phyloP scores from a whole-genome alignment of 2,113 vertebrate species.

The Lates calcarifer region DNA sequence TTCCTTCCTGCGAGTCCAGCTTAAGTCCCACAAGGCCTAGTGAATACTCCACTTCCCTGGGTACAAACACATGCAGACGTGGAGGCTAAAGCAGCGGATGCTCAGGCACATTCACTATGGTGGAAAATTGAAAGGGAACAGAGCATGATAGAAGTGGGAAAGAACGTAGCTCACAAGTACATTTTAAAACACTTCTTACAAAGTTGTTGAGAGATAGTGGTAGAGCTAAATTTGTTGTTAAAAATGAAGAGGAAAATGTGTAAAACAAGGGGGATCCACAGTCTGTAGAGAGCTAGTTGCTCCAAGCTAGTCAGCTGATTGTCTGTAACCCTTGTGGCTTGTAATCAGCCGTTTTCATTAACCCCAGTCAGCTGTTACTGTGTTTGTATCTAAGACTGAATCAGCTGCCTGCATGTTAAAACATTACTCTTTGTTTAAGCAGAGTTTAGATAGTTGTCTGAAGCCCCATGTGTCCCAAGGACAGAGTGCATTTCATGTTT shows the following conservation, averaged over 20 bases:
- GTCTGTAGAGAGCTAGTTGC: slow-evolving; percentile 18
- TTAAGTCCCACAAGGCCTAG: slow-evolving; percentile 54
- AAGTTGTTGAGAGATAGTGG: neutral
- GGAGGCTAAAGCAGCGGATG: slow-evolving; percentile 34
- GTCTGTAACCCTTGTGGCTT: slow-evolving; percentile 39
- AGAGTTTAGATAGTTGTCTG: slow-evolving; percentile 39
- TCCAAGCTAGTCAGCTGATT: slow-evolving; percentile 62
- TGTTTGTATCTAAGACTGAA: slow-evolving; percentile 34
- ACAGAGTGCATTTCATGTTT: slow-evolving; percentile 62
- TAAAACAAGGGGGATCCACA: neutral
- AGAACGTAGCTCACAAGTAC: neutral
- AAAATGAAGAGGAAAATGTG: neutral
- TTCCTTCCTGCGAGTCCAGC: slow-evolving; percentile 81
- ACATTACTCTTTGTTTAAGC: slow-evolving; percentile 48
- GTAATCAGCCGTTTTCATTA: slow-evolving; percentile 45
- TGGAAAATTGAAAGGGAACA: slow-evolving; percentile 11
- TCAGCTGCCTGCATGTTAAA: slow-evolving; percentile 55
- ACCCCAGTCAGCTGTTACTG: slow-evolving; percentile 64
- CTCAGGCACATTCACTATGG: neutral
- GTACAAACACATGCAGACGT: slow-evolving; percentile 24
- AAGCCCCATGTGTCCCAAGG: slow-evolving; percentile 47
- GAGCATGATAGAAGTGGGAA: neutral
- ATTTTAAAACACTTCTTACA: neutral
- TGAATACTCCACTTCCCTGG: slow-evolving; percentile 50
- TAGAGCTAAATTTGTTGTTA: neutral